These are phyloP conservation scores for Agrilus mali DNA, from an alignment of 2,888 invertebrate genomes.

Conservation along the genomic window DNA sequence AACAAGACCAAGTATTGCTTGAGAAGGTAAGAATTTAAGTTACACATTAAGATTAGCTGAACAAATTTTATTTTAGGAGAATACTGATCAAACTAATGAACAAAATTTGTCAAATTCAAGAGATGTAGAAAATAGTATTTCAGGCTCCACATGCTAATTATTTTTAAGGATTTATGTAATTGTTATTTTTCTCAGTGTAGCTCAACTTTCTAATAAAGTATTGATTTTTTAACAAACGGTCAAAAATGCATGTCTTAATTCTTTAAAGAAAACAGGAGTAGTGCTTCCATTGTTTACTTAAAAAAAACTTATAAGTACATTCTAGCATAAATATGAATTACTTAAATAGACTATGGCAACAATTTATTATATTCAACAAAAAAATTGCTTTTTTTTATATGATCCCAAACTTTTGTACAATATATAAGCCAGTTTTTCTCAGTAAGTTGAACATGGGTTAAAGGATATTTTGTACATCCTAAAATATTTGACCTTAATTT, in stretches of 20 bases:
- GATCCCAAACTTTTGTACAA: conserved; percentile 72
- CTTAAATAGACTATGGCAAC: conserved; percentile 40
- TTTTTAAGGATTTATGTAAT: not conserved
- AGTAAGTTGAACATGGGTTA: conserved; percentile 60
- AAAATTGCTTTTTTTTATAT: conserved; percentile 69
- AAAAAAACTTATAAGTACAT: too few relatives aligned
- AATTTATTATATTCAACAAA: conserved; percentile 75
- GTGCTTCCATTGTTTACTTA: too few relatives aligned
- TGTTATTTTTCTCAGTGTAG: conserved; percentile 1
- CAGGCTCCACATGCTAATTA: too few relatives aligned
- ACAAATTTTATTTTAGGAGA: conserved; percentile 12
- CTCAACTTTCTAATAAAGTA: conserved; percentile 3
- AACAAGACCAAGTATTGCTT: not conserved
- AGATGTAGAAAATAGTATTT: too few relatives aligned
- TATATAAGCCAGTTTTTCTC: conserved; percentile 79
- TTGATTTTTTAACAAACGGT: not conserved
- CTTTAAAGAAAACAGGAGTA: too few relatives aligned
- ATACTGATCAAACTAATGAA: conserved; percentile 10
- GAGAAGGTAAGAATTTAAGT: too few relatives aligned
- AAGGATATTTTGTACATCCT: conserved; percentile 52
- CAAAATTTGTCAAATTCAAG: too few relatives aligned
- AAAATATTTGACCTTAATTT: conserved; percentile 57
- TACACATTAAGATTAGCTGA: too few relatives aligned
- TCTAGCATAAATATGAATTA: too few relatives aligned
- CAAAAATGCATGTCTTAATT: too few relatives aligned